Base-by-base conservation (phyloP, 2,797 vertebrate genomes). In the Buceros bicornis region DNA sequence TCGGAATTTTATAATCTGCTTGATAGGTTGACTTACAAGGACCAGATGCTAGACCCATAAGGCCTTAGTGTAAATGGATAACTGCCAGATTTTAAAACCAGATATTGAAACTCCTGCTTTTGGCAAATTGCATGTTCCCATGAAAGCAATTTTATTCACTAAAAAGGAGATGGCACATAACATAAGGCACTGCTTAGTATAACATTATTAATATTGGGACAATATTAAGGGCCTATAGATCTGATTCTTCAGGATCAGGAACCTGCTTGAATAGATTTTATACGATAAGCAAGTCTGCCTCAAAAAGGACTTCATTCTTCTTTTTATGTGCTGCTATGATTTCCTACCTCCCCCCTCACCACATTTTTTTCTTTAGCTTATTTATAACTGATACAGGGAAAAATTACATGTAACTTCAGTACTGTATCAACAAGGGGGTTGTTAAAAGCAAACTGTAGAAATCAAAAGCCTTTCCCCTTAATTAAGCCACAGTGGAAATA, bases 401-500 rank as follows among this genome's bases (percentile, higher is more conserved):
- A 94, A 93, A 65, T 25, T 24, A 62, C 16, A 82, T 33, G 5
- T 14, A 62, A 70, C 18, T 93, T 69, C 58, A 60, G 8, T 57
- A 33, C 33, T 53, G 16, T 50, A 80, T 11, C 26, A 78, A 47
- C 13, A 80, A 69, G 16, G 10, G 28, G 5, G 8, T 76, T 82
- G 84, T 81, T 54, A 70, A 89, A 89, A 80, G 16, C 22, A 76
- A 95, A 86, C 29, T 16, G 8, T 28, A 82, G 53, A 70, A 96
- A 87, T 89, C 42, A 81, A 92, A 93, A 82, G 1, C 5, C 3
- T 83, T 87, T 90, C 35, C 47, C 90, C 82, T 92, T 95, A 94
- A 80, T 96, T 92, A 94, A 94, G 29, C 21, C 71, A 89, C 62
- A 77, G 80, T 78, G 78, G 31, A 93, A 94, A 94, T 51, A 81